Conservation (phyloP, 1,140 invertebrate species). For the Zaprionus taronus region DNA sequence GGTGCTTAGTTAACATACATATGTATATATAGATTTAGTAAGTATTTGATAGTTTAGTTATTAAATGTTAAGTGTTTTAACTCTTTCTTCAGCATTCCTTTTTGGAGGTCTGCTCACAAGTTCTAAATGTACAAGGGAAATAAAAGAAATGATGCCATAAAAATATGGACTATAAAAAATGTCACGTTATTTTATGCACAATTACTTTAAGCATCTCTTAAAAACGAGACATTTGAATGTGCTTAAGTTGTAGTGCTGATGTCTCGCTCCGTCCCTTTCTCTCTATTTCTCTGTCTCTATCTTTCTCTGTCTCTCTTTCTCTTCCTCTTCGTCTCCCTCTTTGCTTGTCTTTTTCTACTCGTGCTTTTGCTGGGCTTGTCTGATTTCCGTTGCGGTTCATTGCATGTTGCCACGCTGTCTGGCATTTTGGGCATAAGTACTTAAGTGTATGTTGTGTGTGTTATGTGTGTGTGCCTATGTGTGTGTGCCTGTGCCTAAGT, state of each 20-base stretch:
- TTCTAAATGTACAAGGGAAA: neutral
- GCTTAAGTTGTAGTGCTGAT: neutral
- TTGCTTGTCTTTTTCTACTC: neutral
- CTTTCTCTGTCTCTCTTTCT: neutral
- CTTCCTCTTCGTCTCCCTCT: neutral
- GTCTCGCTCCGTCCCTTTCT: neutral
- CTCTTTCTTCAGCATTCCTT: too few relatives aligned
- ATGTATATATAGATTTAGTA: neutral
- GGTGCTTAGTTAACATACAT: neutral
- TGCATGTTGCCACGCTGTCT: slow-evolving; percentile 79
- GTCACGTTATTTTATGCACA: neutral
- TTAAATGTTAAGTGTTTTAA: too few relatives aligned
- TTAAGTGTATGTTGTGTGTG: slow-evolving; percentile 41
- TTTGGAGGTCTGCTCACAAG: neutral
- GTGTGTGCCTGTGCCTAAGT: slow-evolving; percentile 33
- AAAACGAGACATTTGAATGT: neutral
- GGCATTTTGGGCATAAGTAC: slow-evolving; percentile 68
- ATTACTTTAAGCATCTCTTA: neutral
- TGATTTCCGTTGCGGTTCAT: slow-evolving; percentile 65
- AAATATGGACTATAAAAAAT: neutral
- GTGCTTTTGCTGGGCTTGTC: slow-evolving; percentile 20
- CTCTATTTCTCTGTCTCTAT: too few relatives aligned
- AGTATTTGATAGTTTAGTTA: neutral
- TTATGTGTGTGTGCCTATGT: slow-evolving; percentile 33
- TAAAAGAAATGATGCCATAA: neutral